Conservation (phyloP, 2,888 invertebrate genomes). For the Branchipolynoe longqiensis region DNA sequence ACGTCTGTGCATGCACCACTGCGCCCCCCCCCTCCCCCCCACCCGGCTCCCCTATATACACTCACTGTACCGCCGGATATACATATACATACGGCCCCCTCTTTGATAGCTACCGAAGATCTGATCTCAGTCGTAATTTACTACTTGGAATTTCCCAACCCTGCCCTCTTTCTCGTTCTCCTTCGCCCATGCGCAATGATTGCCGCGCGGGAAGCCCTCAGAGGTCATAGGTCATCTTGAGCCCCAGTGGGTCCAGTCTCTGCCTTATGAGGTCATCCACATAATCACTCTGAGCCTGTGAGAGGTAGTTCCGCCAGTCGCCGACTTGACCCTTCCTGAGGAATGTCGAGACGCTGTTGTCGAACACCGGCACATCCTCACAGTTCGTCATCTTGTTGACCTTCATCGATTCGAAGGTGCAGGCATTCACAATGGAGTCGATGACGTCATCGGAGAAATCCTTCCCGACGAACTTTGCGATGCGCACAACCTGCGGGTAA, state of each 20-base stretch:
- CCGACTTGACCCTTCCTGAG: slow-evolving; percentile 57
- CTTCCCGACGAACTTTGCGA: neutral
- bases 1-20: no score
- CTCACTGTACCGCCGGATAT: no score
- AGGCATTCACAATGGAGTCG: neutral
- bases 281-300: slow-evolving; percentile 38
- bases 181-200: no score
- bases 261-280: slow-evolving; percentile 3
- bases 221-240: slow-evolving; percentile 11
- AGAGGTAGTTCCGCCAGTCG: slow-evolving; percentile 59
- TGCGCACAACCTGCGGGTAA: neutral
- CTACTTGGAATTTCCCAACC: no score
- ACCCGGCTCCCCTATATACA: no score
- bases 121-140: no score
- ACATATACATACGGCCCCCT: no score
- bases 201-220: no score
- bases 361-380: neutral
- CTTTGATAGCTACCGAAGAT: no score
- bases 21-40: no score
- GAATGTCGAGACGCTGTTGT: slow-evolving; percentile 4
- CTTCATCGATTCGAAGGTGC: neutral
- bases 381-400: neutral
- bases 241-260: neutral
- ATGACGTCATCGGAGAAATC: neutral
- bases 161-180: no score